Base-by-base conservation (phyloP, 2,888 invertebrate genomes). In the Heteromurus nitidus region DNA sequence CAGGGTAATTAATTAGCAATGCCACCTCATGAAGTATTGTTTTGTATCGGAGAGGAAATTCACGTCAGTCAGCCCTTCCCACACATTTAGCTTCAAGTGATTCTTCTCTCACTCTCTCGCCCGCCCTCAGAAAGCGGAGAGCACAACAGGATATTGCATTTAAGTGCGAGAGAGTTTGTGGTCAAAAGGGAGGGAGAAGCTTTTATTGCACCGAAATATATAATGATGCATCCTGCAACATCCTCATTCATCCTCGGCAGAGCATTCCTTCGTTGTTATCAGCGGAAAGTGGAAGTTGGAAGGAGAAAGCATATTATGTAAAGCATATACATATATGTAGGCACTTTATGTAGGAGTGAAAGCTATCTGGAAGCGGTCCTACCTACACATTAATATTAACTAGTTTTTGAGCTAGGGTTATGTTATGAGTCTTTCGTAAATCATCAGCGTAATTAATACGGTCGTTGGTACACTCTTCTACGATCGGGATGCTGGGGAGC, bases 391-490 rank as follows among this genome's bases (percentile, higher is more conserved):
- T 62, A 62, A 62, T 62, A 18, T 62, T 62, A 62, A 62, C 58
- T 58, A 58, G 16, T 16, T 58, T 62, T 47, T n/a, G 16, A 47
- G 47, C 11, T 47, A 1, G 44, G 30, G 62, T 30, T 24, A 24
- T 36, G 36, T 24, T 26, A 18, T 50, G 62, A 60, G 60, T 53
- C 36, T 65, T 65, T 1, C 74, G 74, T 74, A 65, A 74, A 74
- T 74, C 74, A 74, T 74, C 36, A 65, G 2, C 55, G 65, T 74
- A 74, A 74, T 74, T 74, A 74, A 74, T 65, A 74, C 28, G 47
- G 28, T 58, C 70, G 58, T 58, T 70, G 44, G 36, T 26, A 30
- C 55, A 18, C 50, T 28, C n/a, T 36, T 50, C 47, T n/a, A 5
- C 47, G 47, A n/a, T n/a, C n/a, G n/a, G n/a, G n/a, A n/a, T n/a